Conservation (phyloP, 2,797 vertebrate genomes). For the Enoplosus armatus region DNA sequence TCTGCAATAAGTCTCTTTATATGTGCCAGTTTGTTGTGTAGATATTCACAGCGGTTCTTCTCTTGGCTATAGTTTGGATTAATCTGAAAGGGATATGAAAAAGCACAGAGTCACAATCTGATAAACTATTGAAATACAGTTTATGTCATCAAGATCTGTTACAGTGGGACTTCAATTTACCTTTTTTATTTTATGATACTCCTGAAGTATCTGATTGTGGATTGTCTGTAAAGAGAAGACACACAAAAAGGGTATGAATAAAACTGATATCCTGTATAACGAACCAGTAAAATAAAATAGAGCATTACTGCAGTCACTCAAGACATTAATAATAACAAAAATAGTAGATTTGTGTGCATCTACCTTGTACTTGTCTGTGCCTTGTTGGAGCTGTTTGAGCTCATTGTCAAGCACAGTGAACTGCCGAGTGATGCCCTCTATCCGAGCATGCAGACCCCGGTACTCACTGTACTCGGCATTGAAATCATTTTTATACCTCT, state of each 20-base stretch:
- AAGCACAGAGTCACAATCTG: slow-evolving; percentile 40
- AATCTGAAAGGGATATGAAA: slow-evolving; percentile 84
- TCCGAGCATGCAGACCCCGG: slow-evolving; percentile 93
- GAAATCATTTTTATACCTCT: slow-evolving; percentile 98
- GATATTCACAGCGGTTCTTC: slow-evolving; percentile 99
- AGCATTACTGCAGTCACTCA: neutral
- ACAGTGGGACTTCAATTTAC: slow-evolving; percentile 71
- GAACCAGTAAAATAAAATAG: neutral
- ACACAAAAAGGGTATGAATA: slow-evolving; percentile 13
- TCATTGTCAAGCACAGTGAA: slow-evolving; percentile 95
- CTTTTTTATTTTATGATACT: slow-evolving; percentile 99
- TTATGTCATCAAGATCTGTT: neutral
- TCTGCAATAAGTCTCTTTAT: slow-evolving; percentile 98
- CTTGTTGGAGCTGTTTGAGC: slow-evolving; percentile 93
- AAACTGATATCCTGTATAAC: neutral
- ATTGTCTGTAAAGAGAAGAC: slow-evolving; percentile 87
- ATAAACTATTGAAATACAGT: neutral
- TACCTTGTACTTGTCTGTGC: slow-evolving; percentile 97
- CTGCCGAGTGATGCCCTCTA: slow-evolving; percentile 94
- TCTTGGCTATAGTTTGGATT: slow-evolving; percentile 98
- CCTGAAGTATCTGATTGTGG: slow-evolving; percentile 98
- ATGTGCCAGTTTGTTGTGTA: slow-evolving; percentile 99
- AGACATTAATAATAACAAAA: slow-evolving; percentile 1
- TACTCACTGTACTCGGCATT: slow-evolving; percentile 97
- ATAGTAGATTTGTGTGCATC: neutral